These are phyloP conservation scores for Polyodon spathula DNA, from an alignment of 2,113 vertebrate genomes.

Conservation along the genomic window DNA sequence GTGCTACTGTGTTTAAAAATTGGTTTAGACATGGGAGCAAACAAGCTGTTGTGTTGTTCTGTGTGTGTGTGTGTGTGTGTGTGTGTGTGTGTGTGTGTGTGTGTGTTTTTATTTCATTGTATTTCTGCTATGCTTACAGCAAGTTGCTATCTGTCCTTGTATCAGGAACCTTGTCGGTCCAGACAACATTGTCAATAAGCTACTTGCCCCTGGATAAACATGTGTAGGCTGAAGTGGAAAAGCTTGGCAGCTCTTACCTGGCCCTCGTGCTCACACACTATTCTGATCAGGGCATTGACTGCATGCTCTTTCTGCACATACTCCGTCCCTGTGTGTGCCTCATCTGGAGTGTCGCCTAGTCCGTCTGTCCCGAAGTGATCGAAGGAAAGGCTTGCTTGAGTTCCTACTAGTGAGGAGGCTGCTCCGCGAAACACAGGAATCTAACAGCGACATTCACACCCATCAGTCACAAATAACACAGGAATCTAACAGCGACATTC, in stretches of 20 bases:
- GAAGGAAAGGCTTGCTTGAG: neutral
- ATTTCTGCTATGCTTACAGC: too few species aligned
- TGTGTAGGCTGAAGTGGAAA: too few species aligned
- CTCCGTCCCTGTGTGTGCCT: constrained; percentile 39
- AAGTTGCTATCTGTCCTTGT: too few species aligned
- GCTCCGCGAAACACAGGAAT: constrained; percentile 58
- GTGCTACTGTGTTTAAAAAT: too few species aligned
- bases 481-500: neutral
- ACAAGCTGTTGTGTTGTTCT: too few species aligned
- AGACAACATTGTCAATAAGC: too few species aligned
- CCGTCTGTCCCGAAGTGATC: constrained; percentile 59
- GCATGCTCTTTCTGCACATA: constrained; percentile 53
- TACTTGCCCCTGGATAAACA: too few species aligned
- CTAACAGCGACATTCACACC: constrained; percentile 24
- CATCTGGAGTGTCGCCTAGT: constrained; percentile 50
- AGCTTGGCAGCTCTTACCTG: constrained; percentile 45
- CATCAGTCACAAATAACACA: neutral
- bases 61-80: too few species aligned
- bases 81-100: too few species aligned
- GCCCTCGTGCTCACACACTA: constrained; percentile 48
- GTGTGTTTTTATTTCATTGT: too few species aligned
- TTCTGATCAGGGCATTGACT: constrained; percentile 46
- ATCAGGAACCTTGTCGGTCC: too few species aligned
- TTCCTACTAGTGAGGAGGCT: constrained; percentile 36
- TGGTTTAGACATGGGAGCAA: too few species aligned